Percentiles rank a stretch among this genome's conserved stretches.
phyloP scores from a whole-genome alignment of 2,888 invertebrate species.

The Alloscopus bannaensis region DNA sequence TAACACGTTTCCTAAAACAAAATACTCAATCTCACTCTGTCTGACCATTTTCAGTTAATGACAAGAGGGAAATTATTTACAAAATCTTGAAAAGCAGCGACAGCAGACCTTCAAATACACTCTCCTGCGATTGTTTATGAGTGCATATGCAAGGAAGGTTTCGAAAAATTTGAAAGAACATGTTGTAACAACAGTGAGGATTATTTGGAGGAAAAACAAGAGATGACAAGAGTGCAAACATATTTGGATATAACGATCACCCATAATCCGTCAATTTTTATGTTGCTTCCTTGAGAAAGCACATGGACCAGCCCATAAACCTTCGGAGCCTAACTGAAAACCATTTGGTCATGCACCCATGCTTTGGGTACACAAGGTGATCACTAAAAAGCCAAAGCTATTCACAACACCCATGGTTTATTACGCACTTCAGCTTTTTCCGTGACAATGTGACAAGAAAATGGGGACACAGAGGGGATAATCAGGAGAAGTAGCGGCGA shows the following conservation, averaged over 20 bases:
- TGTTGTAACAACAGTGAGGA: constrained; percentile 33
- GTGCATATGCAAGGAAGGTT: no score
- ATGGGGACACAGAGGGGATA: constrained; percentile 35
- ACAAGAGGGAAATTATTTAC: no score
- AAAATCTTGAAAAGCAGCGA: no score
- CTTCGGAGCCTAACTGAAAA: no score
- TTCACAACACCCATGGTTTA: constrained; percentile 10
- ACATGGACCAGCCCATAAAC: constrained; percentile 51
- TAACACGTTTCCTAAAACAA: no score
- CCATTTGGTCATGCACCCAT: no score
- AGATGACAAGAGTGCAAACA: constrained; percentile 43
- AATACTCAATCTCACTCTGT: no score
- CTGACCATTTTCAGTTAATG: no score
- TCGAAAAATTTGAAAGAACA: constrained; percentile 17
- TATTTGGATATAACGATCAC: constrained; percentile 54
- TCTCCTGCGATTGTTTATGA: no score
- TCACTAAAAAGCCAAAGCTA: not conserved
- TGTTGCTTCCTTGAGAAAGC: constrained; percentile 34
- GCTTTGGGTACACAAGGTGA: not conserved
- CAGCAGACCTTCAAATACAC: no score
- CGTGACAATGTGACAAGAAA: constrained; percentile 53
- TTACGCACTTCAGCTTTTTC: constrained; percentile 5
- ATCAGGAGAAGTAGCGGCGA: constrained; percentile 22
- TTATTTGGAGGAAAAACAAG: no score
- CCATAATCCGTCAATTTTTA: constrained; percentile 51